phyloP scores from a whole-genome alignment of 2,113 vertebrate species.

The Lepisosteus oculatus region DNA sequence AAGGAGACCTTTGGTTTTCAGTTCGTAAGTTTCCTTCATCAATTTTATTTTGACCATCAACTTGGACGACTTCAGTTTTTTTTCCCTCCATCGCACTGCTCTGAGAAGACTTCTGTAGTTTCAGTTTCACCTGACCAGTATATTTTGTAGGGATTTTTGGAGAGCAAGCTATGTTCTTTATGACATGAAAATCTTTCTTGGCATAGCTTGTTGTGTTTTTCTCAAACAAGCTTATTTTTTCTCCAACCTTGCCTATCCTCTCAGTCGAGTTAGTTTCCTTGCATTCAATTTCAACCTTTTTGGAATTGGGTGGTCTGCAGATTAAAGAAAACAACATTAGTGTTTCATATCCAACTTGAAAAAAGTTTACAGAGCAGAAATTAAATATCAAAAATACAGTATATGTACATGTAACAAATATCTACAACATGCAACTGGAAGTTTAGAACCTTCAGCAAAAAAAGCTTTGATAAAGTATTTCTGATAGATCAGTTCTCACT shows the following conservation, averaged over 20 bases:
- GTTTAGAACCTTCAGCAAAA: no score
- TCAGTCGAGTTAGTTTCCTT: not conserved
- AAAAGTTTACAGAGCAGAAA: no score
- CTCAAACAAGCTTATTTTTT: not conserved
- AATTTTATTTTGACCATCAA: not conserved
- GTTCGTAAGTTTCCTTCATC: not conserved
- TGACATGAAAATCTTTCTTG: constrained; percentile 1
- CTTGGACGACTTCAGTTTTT: not conserved
- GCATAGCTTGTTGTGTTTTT: not conserved
- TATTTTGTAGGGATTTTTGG: not conserved
- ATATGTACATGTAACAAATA: no score
- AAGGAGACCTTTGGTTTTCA: not conserved
- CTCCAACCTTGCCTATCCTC: not conserved
- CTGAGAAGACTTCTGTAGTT: not conserved
- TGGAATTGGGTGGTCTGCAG: not conserved
- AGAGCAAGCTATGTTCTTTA: not conserved
- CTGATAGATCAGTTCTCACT: no score
- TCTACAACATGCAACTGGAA: no score
- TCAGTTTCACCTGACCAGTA: not conserved
- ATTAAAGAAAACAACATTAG: not conserved
- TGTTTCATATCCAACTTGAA: no score
- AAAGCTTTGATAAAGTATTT: no score
- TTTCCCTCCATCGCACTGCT: not conserved
- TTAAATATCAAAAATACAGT: no score
- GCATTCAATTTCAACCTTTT: not conserved